Percentiles rank a stretch among this genome's conserved stretches.
These are phyloP conservation scores for Ormia ochracea DNA, from an alignment of 2,888 invertebrate genomes.

Conservation along the genomic window DNA sequence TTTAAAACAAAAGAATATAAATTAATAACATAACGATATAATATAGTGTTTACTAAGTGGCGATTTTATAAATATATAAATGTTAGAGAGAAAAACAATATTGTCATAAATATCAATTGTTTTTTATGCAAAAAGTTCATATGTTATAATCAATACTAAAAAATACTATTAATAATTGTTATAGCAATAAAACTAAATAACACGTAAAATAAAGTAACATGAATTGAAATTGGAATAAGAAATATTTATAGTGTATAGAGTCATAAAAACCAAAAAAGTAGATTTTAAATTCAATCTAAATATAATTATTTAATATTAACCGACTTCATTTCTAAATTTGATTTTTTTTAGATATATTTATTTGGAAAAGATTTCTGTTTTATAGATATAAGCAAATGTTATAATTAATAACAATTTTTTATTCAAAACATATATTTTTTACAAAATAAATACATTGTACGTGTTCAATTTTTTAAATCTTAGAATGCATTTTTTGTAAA, in stretches of 20 bases:
- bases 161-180: not conserved
- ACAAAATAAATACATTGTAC: conserved; percentile 38
- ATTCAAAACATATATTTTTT: conserved; percentile 36
- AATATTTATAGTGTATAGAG: too few relatives aligned
- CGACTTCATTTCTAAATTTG: conserved; percentile 2
- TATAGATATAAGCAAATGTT: conserved; percentile 3
- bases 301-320: not conserved
- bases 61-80: not conserved
- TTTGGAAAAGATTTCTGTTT: conserved; percentile 11
- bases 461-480: conserved; percentile 56
- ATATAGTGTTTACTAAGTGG: too few relatives aligned
- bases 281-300: too few relatives aligned
- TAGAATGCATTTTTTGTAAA: conserved; percentile 29
- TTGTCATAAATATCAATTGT: not conserved
- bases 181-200: not conserved
- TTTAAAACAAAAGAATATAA: too few relatives aligned
- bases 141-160: not conserved
- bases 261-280: too few relatives aligned
- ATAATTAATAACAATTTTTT: conserved; percentile 46
- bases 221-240: not conserved
- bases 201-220: not conserved
- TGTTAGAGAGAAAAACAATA: not conserved
- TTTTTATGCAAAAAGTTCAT: not conserved
- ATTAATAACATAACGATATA: too few relatives aligned
- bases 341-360: not conserved